Percentiles rank a stretch among this genome's conserved stretches.
Conservation (phyloP, 2,888 invertebrate species). For the Drosophila helvetica region DNA sequence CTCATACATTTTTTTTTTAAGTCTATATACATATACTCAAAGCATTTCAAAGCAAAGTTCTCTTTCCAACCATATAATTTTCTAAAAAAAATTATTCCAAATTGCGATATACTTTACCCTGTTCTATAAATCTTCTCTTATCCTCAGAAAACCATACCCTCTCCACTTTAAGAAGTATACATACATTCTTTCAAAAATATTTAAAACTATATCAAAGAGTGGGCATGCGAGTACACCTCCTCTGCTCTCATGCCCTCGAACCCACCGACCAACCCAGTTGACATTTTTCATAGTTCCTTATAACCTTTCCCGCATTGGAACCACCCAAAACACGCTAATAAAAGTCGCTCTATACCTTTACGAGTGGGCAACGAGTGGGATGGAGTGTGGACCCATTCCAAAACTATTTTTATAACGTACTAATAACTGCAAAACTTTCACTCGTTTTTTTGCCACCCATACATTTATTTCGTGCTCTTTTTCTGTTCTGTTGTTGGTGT, state of each 20-base stretch:
- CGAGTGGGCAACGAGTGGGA: conserved; percentile 1
- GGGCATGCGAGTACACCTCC: conserved; percentile 19
- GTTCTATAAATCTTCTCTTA: background rate
- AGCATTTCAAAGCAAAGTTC: too few species aligned
- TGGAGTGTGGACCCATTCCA: conserved; percentile 23
- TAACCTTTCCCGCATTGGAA: conserved; percentile 24
- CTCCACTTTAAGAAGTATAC: conserved; percentile 3
- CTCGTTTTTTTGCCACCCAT: conserved; percentile 60
- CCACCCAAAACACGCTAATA: conserved; percentile 64
- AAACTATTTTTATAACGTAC: conserved; percentile 75
- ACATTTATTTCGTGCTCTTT: conserved; percentile 27
- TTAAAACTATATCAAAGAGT: conserved; percentile 27
- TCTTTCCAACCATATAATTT: too few species aligned
- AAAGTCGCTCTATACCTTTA: conserved; percentile 63
- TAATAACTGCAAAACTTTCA: conserved; percentile 80
- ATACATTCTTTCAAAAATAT: conserved; percentile 25
- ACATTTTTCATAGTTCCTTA: conserved; percentile 56
- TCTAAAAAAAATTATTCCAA: too few species aligned
- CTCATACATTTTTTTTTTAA: too few species aligned
- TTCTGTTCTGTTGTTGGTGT: conserved; percentile 27
- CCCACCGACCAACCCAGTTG: conserved; percentile 44
- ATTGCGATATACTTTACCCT: too few species aligned
- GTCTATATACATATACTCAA: too few species aligned
- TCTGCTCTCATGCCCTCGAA: background rate
- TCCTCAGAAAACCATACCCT: background rate